Conservation (phyloP, 2,888 invertebrate species). For the Apotomis capreana region DNA sequence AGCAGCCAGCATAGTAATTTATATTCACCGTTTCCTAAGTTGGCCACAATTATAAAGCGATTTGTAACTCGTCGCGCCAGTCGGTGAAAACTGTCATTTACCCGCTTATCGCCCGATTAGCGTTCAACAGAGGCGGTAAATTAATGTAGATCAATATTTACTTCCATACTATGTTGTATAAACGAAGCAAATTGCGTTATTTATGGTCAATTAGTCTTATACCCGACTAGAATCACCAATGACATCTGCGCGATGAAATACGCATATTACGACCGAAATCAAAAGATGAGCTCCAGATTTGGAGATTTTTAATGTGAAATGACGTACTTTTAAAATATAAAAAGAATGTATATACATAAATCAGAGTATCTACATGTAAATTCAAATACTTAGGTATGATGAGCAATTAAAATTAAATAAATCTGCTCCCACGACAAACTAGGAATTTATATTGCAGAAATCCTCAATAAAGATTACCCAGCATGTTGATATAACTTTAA, state of each 20-base stretch:
- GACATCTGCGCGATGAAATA: no score
- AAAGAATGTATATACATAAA: no score
- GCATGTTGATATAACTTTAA: conserved; percentile 32
- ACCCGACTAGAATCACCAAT: no score
- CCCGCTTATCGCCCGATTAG: conserved; percentile 27
- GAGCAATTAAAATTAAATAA: neutral
- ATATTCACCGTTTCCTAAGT: conserved; percentile 34
- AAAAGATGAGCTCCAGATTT: no score
- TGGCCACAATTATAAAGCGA: conserved; percentile 36
- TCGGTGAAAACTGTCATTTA: conserved; percentile 34
- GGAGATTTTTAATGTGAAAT: no score
- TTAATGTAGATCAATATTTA: conserved; percentile 20
- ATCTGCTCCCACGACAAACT: neutral
- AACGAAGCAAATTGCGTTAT: conserved; percentile 11
- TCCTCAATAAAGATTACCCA: conserved; percentile 11
- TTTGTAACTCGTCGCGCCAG: conserved; percentile 23
- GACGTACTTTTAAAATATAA: no score
- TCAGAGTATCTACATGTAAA: no score
- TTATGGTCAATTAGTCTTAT: neutral
- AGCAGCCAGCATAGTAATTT: conserved; percentile 21
- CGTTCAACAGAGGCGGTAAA: conserved; percentile 7
- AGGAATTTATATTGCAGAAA: neutral
- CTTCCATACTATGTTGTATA: conserved; percentile 7
- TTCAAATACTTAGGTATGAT: no score
- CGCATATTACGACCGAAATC: no score